A percentile compares a stretch with the other conserved stretches of the same genome.
phyloP scores from a whole-genome alignment of 1,140 invertebrate species.

The Arion vulgaris region DNA sequence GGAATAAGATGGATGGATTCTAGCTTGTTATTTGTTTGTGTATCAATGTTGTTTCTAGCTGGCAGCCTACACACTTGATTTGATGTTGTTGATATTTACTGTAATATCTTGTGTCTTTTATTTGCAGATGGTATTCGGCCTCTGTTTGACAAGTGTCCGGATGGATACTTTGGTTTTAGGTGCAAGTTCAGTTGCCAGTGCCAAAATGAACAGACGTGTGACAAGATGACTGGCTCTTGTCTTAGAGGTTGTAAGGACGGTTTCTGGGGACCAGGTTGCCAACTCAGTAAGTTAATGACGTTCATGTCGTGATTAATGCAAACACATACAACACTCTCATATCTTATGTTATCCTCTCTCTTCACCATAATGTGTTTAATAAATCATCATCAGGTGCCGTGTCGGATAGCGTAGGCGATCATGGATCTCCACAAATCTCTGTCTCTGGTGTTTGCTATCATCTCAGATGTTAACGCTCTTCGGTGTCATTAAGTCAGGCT shows the following conservation, averaged over 20 bases:
- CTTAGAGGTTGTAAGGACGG: conserved; percentile 55
- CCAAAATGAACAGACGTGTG: conserved; percentile 51
- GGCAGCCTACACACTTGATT: too few relatives aligned
- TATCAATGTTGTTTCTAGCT: too few relatives aligned
- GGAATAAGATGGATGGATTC: too few relatives aligned
- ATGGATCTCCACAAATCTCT: too few relatives aligned
- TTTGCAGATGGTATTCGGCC: conserved; percentile 46
- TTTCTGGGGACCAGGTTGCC: conserved; percentile 67
- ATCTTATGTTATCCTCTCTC: neutral
- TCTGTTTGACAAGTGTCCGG: conserved; percentile 50
- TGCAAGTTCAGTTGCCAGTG: conserved; percentile 63
- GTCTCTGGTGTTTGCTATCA: too few relatives aligned
- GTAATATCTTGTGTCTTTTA: neutral
- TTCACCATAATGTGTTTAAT: too few relatives aligned
- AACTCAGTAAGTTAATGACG: conserved; percentile 54
- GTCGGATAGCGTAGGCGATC: too few relatives aligned
- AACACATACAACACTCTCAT: neutral
- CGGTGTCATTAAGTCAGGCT: too few relatives aligned
- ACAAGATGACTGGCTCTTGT: conserved; percentile 60
- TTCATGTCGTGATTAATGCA: neutral
- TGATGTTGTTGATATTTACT: neutral
- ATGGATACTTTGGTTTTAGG: conserved; percentile 63
- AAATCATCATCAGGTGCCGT: too few relatives aligned
- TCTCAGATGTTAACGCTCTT: too few relatives aligned
- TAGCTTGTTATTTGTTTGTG: too few relatives aligned